Base-by-base conservation (phyloP, 2,888 invertebrate genomes). In the Hypolimnas misippus region DNA sequence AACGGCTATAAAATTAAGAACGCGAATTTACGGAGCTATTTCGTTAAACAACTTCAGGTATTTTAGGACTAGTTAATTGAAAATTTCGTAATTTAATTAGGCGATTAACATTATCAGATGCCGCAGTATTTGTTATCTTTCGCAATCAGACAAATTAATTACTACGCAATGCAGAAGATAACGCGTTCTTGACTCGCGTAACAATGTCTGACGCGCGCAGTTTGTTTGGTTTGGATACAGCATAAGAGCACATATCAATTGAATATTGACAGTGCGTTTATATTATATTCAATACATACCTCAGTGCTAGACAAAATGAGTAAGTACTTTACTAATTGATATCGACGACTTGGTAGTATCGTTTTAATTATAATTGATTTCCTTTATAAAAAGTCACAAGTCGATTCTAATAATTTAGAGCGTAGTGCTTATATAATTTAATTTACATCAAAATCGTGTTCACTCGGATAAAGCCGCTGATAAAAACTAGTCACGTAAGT, bases 151-250 rank as follows among this genome's bases (percentile, higher is more conserved):
- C 61, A 63, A 59, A 67, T 67, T 71, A 70, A 66, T 68, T 63
- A 69, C 64, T 69, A 74, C 70, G 68, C 69, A 70, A 58, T 72
- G 70, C 68, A 67, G 67, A 58, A 67, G 68, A 72, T 67, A 60
- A 54, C 49, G 49, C 49, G 49, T 49, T 49, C 49, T 49, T 49
- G 49, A 52, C 58, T 42, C 16, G 44, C 31, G 7, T 65, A 65
- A 50, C 63, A 58, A 38, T 64, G 62, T 42, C 53, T 63, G 35
- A 65, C 59, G 57, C 55, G 61, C 25, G 16, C 21, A 56, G 40
- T 40, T 49, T 57, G 33, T 62, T 62, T 51, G n/a, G 52, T 52
- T 6, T 35, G 29, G 21, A 31, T 42, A 42, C 44, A 17, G 31
- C 17, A n/a, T n/a, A 51, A 14, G 25, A 16, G 42, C 29, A 29